Conservation (phyloP, 2,797 vertebrate species). For the Dipus sagitta region DNA sequence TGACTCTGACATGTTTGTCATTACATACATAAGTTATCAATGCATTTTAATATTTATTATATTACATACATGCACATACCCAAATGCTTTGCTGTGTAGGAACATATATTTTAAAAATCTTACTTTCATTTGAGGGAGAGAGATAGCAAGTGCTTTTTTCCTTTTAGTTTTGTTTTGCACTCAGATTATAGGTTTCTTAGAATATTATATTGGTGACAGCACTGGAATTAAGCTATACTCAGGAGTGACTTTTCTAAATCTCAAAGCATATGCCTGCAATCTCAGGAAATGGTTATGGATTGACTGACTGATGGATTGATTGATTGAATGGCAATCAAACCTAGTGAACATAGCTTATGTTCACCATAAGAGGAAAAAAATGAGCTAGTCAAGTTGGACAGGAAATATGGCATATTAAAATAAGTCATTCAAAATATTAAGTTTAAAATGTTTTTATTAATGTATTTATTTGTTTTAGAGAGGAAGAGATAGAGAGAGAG, state of each 20-base stretch:
- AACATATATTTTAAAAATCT: conserved; percentile 31
- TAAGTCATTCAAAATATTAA: conserved; percentile 27
- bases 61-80: background rate
- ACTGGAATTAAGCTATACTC: conserved; percentile 21
- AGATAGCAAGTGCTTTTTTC: background rate
- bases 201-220: conserved; percentile 10
- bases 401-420: conserved; percentile 56
- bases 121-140: background rate
- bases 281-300: background rate
- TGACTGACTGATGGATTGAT: conserved; percentile 1
- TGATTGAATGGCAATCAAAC: background rate
- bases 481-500: too few species aligned
- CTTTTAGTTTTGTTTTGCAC: conserved; percentile 39
- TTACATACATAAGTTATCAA: background rate
- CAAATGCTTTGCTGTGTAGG: conserved; percentile 1
- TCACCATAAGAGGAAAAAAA: background rate
- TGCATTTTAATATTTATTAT: conserved; percentile 42
- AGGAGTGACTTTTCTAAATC: background rate
- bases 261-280: background rate
- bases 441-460: too few species aligned
- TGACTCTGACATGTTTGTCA: background rate
- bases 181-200: conserved; percentile 38
- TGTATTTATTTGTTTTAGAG: too few species aligned
- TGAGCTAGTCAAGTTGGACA: background rate
- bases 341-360: conserved; percentile 16